phyloP scores from a whole-genome alignment of 1,140 invertebrate species.

The Sarcophaga bullata region DNA sequence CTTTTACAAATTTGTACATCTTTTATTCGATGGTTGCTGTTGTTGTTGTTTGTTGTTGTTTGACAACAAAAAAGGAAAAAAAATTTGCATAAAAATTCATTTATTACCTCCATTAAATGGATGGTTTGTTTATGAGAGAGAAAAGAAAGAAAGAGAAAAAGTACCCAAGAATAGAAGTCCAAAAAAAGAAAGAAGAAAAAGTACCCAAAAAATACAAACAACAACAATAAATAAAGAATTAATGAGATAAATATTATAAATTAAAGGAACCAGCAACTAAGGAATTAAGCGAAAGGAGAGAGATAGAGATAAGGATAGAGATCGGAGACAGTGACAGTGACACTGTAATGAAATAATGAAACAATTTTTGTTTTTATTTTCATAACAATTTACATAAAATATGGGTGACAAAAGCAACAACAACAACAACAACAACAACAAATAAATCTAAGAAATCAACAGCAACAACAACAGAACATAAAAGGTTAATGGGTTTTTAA shows the following conservation, averaged over 20 bases:
- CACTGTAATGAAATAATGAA: slow-evolving; percentile 1
- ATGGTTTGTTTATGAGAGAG: neutral
- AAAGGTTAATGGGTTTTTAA: slow-evolving; percentile 38
- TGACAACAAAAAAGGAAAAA: no score
- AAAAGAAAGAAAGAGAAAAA: neutral
- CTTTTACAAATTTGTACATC: slow-evolving; percentile 21
- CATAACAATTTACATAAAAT: slow-evolving; percentile 19
- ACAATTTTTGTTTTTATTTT: neutral
- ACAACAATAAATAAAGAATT: slow-evolving; percentile 18
- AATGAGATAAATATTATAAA: slow-evolving; percentile 32
- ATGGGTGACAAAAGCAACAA: slow-evolving; percentile 14
- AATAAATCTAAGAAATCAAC: neutral
- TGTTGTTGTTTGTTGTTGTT: neutral
- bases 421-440: slow-evolving; percentile 13
- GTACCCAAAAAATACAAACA: neutral
- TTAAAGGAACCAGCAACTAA: no score
- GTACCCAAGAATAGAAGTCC: neutral
- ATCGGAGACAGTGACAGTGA: neutral
- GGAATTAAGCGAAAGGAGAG: no score
- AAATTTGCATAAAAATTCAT: slow-evolving; percentile 39
- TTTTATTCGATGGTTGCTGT: neutral
- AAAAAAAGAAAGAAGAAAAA: neutral
- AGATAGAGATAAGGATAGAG: no score
- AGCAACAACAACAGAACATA: neutral
- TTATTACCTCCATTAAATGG: slow-evolving; percentile 19